phyloP scores from a whole-genome alignment of 2,113 vertebrate species.

The Pipa parva region DNA sequence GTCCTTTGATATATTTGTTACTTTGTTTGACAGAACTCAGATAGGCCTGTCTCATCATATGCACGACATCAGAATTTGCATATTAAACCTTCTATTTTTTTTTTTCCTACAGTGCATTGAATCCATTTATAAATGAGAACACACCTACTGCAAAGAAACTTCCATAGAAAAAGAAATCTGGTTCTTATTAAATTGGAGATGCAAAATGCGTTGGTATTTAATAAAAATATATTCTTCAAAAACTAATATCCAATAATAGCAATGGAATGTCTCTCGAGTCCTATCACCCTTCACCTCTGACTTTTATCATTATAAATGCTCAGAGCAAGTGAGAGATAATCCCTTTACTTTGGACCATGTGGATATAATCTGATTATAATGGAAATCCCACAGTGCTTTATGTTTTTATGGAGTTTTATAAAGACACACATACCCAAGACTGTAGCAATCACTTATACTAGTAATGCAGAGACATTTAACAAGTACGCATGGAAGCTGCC shows the following conservation, averaged over 20 bases:
- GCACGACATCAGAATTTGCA: background rate
- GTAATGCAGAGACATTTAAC: background rate
- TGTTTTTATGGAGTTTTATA: conserved; percentile 12
- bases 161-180: background rate
- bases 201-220: background rate
- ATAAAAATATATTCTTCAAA: background rate
- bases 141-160: background rate
- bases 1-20: too few relatives aligned
- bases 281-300: conserved; percentile 20
- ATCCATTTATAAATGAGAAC: background rate
- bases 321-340: conserved; percentile 8
- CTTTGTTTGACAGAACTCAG: too few relatives aligned
- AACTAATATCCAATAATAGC: conserved; percentile 2
- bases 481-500: background rate
- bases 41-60: too few relatives aligned
- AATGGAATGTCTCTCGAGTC: conserved; percentile 18
- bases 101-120: background rate
- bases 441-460: background rate
- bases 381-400: conserved; percentile 13
- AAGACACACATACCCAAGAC: background rate
- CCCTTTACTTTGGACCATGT: conserved; percentile 23
- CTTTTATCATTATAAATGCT: conserved; percentile 25
- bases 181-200: background rate
- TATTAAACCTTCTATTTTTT: background rate
- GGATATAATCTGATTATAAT: conserved; percentile 31